Evolutionary conservation across 2,113 vertebrate species (phyloP).

Genomic region (Malurus cyaneus): DNA sequence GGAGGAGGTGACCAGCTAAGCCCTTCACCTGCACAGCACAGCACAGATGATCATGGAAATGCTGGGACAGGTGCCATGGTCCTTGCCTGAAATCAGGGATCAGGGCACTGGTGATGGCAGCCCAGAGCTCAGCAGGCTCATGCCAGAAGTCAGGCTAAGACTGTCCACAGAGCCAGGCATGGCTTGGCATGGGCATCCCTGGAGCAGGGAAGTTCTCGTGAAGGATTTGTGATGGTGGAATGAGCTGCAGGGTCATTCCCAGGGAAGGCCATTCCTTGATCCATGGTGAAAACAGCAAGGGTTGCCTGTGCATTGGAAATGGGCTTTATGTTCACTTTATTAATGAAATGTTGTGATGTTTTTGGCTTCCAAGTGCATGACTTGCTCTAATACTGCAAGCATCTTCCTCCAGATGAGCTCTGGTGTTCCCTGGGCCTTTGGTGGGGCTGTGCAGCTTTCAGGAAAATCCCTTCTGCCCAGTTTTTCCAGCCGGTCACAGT

Average conservation of each 20-base stretch:
- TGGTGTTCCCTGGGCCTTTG: background rate
- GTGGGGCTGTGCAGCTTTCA: background rate
- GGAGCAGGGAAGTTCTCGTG: background rate
- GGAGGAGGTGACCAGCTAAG: background rate
- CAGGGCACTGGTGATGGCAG: background rate
- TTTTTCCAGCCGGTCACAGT: background rate
- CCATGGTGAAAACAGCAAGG: background rate
- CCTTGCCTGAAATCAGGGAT: background rate
- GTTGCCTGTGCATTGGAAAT: background rate
- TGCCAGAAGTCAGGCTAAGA: background rate
- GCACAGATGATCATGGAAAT: accelerated
- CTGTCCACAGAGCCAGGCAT: background rate
- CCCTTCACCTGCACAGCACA: too few relatives aligned
- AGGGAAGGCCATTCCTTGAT: background rate
- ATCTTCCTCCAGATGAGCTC: background rate
- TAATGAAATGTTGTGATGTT: background rate
- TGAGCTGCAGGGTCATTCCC: background rate
- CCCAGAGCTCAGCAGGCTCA: background rate
- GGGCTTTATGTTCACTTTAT: background rate
- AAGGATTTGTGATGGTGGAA: background rate
- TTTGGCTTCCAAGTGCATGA: background rate
- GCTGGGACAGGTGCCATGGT: accelerated
- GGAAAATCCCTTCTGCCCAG: background rate
- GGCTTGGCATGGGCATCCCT: background rate
- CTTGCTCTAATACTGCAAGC: background rate